Base-by-base conservation (phyloP, 2,888 invertebrate genomes). In the Chymomyza procnemis region DNA sequence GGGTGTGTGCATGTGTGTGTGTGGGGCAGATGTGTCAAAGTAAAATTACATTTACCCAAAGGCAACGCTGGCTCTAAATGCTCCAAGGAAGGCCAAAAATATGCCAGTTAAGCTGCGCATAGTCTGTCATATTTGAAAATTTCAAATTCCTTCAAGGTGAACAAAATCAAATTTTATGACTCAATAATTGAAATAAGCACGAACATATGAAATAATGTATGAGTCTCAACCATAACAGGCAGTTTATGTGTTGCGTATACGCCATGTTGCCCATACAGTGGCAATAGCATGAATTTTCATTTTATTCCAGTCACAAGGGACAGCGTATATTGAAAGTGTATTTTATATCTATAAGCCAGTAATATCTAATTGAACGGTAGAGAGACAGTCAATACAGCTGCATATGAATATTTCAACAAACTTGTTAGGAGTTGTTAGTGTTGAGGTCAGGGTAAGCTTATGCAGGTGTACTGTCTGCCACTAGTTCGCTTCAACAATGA, bases 121-220 rank as follows among this genome's bases (percentile, higher is more conserved):
- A 55, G 52, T 62, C 47, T 61, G 16, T 46, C 21, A 34, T 21
- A 4, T 21, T 21, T 21, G 16, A 64, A 65, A 74, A 74, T 81
- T 79, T 76, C 74, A 26, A 76, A 82, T 78, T 77, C 73, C 65
- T 67, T 74, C 71, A 75, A 75, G 79, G 72, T 16, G 19, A 69
- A 52, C 66, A 75, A 82, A 83, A 83, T 83, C 83, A 80, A 82
- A 76, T 79, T 87, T 83, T 73, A 83, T 79, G 85, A 87, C 80
- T 87, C 78, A 74, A 82, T 83, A 87, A 83, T 87, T 83, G 87
- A 83, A 87, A 87, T 71, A 61, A 69, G 66, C 71, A 66, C 69
- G 67, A 72, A 78, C 81, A 78, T 74, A 71, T 69, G 66, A 68
- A 77, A 79, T 73, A 64, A 72, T 61, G 21, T 18, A n/a, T 16